Conservation (phyloP, 2,113 vertebrate species). For the Poeciliopsis prolifica region DNA sequence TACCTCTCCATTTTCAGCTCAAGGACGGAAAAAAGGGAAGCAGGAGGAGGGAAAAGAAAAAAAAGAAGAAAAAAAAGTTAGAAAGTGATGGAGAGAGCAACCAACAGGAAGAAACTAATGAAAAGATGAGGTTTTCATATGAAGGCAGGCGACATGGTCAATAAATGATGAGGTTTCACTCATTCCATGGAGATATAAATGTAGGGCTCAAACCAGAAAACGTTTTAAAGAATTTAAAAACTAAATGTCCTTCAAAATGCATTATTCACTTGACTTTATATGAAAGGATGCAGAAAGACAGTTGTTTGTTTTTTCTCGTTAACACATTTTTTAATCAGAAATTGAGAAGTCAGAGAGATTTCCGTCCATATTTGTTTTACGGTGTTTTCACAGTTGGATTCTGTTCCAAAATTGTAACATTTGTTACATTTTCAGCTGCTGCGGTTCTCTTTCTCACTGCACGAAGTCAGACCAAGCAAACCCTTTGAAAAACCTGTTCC, state of each 20-base stretch:
- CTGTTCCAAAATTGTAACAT: too few relatives aligned
- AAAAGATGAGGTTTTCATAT: conserved; percentile 36
- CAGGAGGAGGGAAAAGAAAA: conserved; percentile 17
- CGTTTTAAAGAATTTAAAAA: not conserved
- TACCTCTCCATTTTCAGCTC: conserved; percentile 68
- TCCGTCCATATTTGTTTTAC: too few relatives aligned
- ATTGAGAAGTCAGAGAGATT: too few relatives aligned
- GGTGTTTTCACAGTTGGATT: too few relatives aligned
- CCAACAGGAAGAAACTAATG: conserved; percentile 23
- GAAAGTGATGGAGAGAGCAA: conserved; percentile 40
- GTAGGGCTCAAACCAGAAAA: conserved; percentile 4
- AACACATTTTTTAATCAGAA: too few relatives aligned
- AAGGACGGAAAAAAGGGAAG: conserved; percentile 61
- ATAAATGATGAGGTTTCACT: conserved; percentile 26
- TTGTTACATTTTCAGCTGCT: too few relatives aligned
- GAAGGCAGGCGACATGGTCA: conserved; percentile 28
- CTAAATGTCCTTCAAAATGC: not conserved
- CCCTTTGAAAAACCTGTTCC: too few relatives aligned
- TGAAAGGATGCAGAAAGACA: not conserved
- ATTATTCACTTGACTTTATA: not conserved
- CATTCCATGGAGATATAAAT: not conserved
- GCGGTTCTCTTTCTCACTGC: too few relatives aligned
- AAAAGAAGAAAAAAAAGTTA: conserved; percentile 1
- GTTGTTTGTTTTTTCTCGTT: too few relatives aligned
- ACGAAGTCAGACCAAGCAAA: too few relatives aligned